These are phyloP conservation scores for Blennius ocellaris DNA, from an alignment of 2,113 vertebrate species.

Conservation along the genomic window DNA sequence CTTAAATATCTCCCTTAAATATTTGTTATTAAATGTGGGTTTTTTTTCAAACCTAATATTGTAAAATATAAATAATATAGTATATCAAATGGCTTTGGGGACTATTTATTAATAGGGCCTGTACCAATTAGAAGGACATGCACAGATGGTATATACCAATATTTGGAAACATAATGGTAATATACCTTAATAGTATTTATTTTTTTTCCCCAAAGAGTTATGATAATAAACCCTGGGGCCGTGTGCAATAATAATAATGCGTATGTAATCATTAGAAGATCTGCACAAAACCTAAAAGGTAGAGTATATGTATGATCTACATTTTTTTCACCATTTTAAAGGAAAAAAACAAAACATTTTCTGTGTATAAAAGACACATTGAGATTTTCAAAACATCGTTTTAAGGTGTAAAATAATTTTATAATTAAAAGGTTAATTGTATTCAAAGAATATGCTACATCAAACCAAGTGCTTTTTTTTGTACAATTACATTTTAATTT, in stretches of 20 bases:
- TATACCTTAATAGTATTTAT: too few relatives aligned
- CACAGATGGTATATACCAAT: too few relatives aligned
- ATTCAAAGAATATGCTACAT: slow-evolving; percentile 73
- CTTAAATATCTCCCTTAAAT: not conserved
- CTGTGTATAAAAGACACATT: slow-evolving; percentile 34
- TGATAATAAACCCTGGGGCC: not conserved
- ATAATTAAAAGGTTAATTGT: slow-evolving; percentile 59
- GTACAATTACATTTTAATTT: slow-evolving; percentile 20
- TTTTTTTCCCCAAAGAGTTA: too few relatives aligned
- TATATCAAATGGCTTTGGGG: too few relatives aligned
- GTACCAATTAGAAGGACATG: too few relatives aligned
- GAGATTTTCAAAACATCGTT: slow-evolving; percentile 55
- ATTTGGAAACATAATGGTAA: too few relatives aligned
- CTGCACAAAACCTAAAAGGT: not conserved
- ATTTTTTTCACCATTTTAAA: slow-evolving; percentile 24
- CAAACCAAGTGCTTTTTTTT: slow-evolving; percentile 36
- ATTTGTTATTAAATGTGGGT: not conserved
- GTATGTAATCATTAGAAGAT: not conserved
- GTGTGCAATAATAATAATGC: not conserved
- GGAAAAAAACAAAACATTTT: not conserved
- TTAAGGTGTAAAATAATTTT: slow-evolving; percentile 69
- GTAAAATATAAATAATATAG: too few relatives aligned
- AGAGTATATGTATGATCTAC: not conserved
- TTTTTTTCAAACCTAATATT: too few relatives aligned
- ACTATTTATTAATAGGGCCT: too few relatives aligned